Percentiles rank a stretch among this genome's conserved stretches.
phyloP scores from a whole-genome alignment of 92 coral and sea anemone species.

The Zoanthus gigantus region DNA sequence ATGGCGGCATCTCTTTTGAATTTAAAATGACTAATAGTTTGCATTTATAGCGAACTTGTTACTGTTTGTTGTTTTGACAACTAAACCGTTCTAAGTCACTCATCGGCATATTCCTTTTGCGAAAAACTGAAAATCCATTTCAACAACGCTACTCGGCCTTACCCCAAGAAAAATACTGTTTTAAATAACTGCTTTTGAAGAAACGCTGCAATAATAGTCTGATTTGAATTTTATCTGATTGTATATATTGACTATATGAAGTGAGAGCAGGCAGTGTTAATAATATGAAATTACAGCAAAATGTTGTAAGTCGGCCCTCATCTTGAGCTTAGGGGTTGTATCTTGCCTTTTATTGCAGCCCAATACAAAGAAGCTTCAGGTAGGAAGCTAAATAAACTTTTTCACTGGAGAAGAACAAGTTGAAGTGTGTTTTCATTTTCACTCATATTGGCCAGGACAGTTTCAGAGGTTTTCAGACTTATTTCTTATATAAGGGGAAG shows the following conservation, averaged over 20 bases:
- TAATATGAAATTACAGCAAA: constrained; percentile 18
- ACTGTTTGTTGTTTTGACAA: no score
- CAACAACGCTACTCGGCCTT: neutral
- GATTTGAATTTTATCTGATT: constrained; percentile 31
- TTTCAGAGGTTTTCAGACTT: no score
- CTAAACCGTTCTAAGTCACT: no score
- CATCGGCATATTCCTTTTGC: neutral
- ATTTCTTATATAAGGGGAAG: no score
- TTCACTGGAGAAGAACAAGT: neutral
- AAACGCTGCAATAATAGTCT: constrained; percentile 24
- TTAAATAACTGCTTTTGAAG: neutral
- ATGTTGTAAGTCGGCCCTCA: neutral
- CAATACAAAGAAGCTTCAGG: neutral
- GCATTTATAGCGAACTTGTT: no score
- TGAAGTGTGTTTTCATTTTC: neutral
- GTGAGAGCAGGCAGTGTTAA: constrained; percentile 19
- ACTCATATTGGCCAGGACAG: no score
- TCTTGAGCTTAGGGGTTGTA: constrained; percentile 22
- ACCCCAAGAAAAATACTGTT: neutral
- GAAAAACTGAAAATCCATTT: neutral
- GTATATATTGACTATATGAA: constrained; percentile 32
- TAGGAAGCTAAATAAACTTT: constrained; percentile 29
- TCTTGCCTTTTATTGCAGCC: constrained; percentile 18
- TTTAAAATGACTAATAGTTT: neutral
- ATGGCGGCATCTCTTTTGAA: neutral